Base-by-base conservation (phyloP, 1,140 invertebrate genomes). In the Drosophila saltans region DNA sequence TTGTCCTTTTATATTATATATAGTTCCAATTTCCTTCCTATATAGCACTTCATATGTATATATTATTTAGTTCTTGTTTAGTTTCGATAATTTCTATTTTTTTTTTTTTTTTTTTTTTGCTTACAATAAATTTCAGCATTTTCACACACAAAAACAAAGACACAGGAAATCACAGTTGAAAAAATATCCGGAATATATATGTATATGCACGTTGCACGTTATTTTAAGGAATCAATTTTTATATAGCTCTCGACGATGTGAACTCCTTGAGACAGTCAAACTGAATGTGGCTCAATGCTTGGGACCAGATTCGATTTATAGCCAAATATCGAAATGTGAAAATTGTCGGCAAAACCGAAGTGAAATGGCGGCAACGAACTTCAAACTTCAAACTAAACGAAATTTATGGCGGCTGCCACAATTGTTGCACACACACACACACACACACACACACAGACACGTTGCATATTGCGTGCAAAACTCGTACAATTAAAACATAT, bases 281-380 rank as follows among this genome's bases (percentile, higher is more conserved):
- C 75, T 88, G 90, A 91, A 90, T 91, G 86, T 90, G 81, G 76
- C 86, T 88, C 43, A 43, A 21, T 30, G 40, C 60, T 75, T 71
- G 85, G 56, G 77, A 88, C 90, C 90, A 91, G 90, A 91, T 91
- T 80, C 90, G 90, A 91, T 91, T 91, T 91, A 91, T 91, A 91
- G 82, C 86, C 75, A 58, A 74, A 75, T 74, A 71, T 60, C 43
- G 39, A 58, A 72, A 74, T 80, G 84, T 75, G 80, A 86, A 86
- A 70, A 77, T 70, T 62, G 65, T 65, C 39, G 43, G 45, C 48
- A 69, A 52, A 40, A 48, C 41, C 64, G 61, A 48, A 60, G 39
- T 69, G 39, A 63, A 56, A 52, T 40, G 63, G 8, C 78, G 84
- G 84, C 84, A 89, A 89, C 84, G 84, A 89, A 89, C 84, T 89